Percentiles rank a stretch among this genome's conserved stretches.
phyloP scores from a whole-genome alignment of 2,113 vertebrate species.

The Ginglymostoma cirratum region DNA sequence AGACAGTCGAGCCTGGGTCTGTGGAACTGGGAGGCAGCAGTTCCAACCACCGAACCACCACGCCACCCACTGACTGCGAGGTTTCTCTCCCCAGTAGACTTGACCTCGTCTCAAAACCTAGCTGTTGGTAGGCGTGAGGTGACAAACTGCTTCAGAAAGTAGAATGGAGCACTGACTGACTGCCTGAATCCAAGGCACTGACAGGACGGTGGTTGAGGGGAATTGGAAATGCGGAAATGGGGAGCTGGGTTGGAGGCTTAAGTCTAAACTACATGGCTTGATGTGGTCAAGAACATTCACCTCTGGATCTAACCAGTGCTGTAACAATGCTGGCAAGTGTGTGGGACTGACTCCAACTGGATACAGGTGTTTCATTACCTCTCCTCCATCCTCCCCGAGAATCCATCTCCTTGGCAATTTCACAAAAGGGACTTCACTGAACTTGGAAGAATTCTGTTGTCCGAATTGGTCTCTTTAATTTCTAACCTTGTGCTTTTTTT shows the following conservation, averaged over 20 bases:
- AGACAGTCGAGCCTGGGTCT: too few relatives aligned
- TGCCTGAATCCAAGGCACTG: neutral
- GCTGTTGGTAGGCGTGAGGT: neutral
- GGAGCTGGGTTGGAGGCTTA: neutral
- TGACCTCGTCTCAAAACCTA: too few relatives aligned
- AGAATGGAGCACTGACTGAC: neutral
- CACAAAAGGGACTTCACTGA: neutral
- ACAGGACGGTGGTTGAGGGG: neutral
- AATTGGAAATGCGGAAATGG: neutral
- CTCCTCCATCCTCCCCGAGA: too few relatives aligned
- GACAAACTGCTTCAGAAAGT: neutral
- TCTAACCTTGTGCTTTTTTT: neutral
- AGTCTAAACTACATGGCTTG: neutral
- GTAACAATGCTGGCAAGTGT: neutral
- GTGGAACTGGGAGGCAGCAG: too few relatives aligned
- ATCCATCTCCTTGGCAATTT: neutral
- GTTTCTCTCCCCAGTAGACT: neutral
- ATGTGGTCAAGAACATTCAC: neutral
- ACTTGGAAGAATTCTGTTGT: neutral
- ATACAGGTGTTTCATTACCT: neutral
- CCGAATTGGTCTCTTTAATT: neutral
- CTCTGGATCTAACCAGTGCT: neutral
- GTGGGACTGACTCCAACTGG: neutral
- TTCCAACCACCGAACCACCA: too few relatives aligned
- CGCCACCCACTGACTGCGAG: neutral